These are phyloP conservation scores for Actinopyga echinites DNA, from an alignment of 53 echinoderm and acorn worm genomes.

Conservation along the genomic window DNA sequence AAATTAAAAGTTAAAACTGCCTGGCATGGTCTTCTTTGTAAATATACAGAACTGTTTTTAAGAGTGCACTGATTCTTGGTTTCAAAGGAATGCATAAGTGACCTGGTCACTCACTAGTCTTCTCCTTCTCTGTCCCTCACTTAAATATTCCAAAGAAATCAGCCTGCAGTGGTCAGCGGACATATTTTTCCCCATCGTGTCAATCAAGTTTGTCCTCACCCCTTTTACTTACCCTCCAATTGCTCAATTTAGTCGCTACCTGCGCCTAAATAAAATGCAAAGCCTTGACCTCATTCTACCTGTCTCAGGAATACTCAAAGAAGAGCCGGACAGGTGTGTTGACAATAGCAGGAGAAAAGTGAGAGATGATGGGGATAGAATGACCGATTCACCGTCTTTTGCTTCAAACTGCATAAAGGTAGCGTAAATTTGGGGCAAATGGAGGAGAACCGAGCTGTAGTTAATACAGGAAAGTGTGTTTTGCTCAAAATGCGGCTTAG, in stretches of 20 bases:
- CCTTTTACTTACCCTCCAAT: constrained; percentile 11
- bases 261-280: neutral
- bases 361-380: constrained; percentile 6
- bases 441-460: neutral
- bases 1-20: no score
- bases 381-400: constrained; percentile 18
- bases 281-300: constrained; percentile 37
- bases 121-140: no score
- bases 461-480: no score
- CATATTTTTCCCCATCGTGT: neutral
- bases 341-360: neutral
- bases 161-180: neutral
- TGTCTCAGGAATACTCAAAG: constrained; percentile 15
- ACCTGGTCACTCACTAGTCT: no score
- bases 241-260: constrained; percentile 5
- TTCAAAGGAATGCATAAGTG: no score
- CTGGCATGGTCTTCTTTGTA: no score
- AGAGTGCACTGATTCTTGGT: no score
- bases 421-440: neutral
- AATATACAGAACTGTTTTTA: no score
- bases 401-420: constrained; percentile 16
- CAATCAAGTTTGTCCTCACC: neutral
- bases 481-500: no score
- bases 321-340: constrained; percentile 24
- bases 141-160: no score